Evolutionary conservation across 2,113 vertebrate species (phyloP), one percentile per base, ranked within the genome.

Genomic region (Anolis carolinensis): DNA sequence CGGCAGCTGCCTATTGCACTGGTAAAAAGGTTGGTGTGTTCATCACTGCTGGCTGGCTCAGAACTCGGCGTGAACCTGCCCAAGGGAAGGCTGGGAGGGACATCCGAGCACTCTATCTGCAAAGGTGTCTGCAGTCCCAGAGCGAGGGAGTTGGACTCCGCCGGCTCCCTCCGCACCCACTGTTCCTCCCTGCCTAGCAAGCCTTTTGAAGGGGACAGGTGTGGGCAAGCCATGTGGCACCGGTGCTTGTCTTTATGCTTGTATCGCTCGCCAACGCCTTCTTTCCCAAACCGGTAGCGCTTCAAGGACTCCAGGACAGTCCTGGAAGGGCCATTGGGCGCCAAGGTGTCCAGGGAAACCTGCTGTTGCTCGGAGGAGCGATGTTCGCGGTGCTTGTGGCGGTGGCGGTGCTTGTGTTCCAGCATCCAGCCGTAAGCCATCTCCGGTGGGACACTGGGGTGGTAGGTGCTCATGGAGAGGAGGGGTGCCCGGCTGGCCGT

Each of bases 401-500:
- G 97, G 88, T 99, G 99, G 68, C 99, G 97, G 90, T 99, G 99
- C 94, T 99, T 99, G 92, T 99, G 98, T n/a, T 99, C 97, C 0
- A 97, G 92, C 98, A 98, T 97, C 95, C 98, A 99, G 87, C 97
- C 96, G 0, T 98, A 98, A 70, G 97, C 96, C 94, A 97, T 96
- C 81, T 97, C 96, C 0, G 98, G 96, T 0, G 97, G 95, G 14
- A 98, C 97, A 1, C 97, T 97, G 94, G 97, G 96, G 72, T 95
- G 96, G 67, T 95, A 96, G 9, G 95, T 96, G 83, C 98, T 95
- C 97, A 97, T 97, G 36, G 98, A 98, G 44, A 98, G 96, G 20
- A 98, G 96, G 0, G 97, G 97, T 77, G 90, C 96, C 94, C 95
- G 94, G 81, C 97, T 96, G 6, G 96, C 95, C 0, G 98, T 97